Base-by-base conservation (phyloP, 2,797 vertebrate species). In the Lycodopsis pacificus region DNA sequence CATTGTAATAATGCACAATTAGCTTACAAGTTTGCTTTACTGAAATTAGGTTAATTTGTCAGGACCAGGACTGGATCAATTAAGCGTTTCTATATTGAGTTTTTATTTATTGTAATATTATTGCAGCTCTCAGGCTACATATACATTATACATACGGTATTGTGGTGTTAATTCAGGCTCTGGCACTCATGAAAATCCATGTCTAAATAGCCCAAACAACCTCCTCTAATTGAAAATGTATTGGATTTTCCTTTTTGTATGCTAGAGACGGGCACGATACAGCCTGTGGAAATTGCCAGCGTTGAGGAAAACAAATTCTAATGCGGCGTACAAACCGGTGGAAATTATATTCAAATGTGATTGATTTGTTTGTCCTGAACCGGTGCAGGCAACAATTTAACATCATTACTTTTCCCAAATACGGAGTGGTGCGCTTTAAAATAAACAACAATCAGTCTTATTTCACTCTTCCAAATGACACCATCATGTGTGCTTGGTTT, bases 261-360 rank as follows among this genome's bases (percentile, higher is more conserved):
- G 13, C 62, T 56, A 51, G 63, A 73, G 48, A 83, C 48, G 22
- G 38, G n/a, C 48, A 32, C 73, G 65, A 81, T 69, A 49, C 70
- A 57, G 48, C 65, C 13, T 30, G 75, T 84, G 74, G 81, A 86
- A 91, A 89, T 90, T 73, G 79, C 73, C 72, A 76, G 72, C 48
- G 53, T 79, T 84, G 70, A 80, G 73, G 72, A 71, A 86, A 89
- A 87, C 74, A 70, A 82, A 82, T 86, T 83, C 48, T 76, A 74
- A 91, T 87, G 82, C 48, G 32, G 67, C 62, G 56, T 86, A 90
- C 86, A 83, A 77, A 69, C 80, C 77, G 77, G 62, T 79, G 79
- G 81, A 88, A 92, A 90, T 89, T 19, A 86, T 87, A 80, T 86
- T 81, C 74, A 83, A 80, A 91, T 32, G 34, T 92, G 89, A 94